phyloP scores from a whole-genome alignment of 92 coral and sea anemone species.

The Porites evermanni region DNA sequence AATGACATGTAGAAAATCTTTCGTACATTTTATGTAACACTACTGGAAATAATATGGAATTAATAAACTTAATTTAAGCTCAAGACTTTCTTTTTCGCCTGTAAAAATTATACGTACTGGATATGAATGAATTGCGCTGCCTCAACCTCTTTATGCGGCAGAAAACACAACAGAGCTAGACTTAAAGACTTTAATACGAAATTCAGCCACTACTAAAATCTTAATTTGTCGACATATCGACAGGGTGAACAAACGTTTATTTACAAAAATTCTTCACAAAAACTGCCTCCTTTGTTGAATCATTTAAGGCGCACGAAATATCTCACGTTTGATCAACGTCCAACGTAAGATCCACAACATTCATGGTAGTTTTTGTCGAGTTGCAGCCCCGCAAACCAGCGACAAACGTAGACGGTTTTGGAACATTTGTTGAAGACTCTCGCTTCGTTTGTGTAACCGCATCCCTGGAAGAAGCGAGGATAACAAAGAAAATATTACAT shows the following conservation, averaged over 20 bases:
- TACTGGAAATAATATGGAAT: neutral
- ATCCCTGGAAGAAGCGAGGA: slow-evolving; percentile 64
- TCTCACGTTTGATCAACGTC: slow-evolving; percentile 94
- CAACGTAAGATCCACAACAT: slow-evolving; percentile 88
- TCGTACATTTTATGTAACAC: neutral
- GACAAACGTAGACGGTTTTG: slow-evolving; percentile 94
- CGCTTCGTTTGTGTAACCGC: slow-evolving; percentile 92
- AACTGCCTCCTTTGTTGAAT: neutral
- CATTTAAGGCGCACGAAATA: slow-evolving; percentile 1
- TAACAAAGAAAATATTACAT: slow-evolving; percentile 1
- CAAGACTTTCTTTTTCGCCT: neutral
- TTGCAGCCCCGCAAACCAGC: slow-evolving; percentile 99
- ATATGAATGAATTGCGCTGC: neutral
- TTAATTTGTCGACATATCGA: neutral
- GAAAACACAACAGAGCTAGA: neutral
- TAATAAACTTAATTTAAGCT: neutral
- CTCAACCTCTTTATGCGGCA: neutral
- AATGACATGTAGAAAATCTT: neutral
- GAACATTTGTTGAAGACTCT: slow-evolving; percentile 92
- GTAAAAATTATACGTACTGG: too few relatives aligned
- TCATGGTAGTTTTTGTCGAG: slow-evolving; percentile 98
- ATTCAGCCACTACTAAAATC: neutral
- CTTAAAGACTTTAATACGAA: slow-evolving; percentile 6
- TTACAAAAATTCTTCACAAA: neutral
- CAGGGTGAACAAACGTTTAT: neutral